These are phyloP conservation scores for Actias luna DNA, from an alignment of 2,888 invertebrate species.

Conservation along the genomic window DNA sequence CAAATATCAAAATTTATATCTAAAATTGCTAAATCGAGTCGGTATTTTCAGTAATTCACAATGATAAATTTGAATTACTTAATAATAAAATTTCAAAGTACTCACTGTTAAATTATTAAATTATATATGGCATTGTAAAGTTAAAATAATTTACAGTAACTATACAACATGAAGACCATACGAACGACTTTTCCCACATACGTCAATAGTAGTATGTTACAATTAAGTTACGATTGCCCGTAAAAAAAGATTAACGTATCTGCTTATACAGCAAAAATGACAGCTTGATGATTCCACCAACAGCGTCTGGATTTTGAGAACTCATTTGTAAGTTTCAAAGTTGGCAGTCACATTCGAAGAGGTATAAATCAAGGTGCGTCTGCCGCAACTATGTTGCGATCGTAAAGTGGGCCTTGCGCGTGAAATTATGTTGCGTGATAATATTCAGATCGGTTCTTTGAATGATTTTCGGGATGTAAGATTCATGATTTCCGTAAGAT, in stretches of 20 bases:
- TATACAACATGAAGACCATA: too few species aligned
- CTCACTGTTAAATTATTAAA: too few species aligned
- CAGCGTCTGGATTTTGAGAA: neutral
- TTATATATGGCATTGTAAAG: too few species aligned
- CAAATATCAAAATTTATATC: too few species aligned
- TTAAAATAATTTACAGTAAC: too few species aligned
- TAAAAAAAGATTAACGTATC: neutral
- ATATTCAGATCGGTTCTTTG: slow-evolving; percentile 23
- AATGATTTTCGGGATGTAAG: slow-evolving; percentile 6
- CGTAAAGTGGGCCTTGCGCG: slow-evolving; percentile 30
- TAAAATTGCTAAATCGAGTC: too few species aligned
- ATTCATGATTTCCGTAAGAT: neutral
- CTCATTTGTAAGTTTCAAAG: slow-evolving; percentile 5
- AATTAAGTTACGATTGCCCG: neutral
- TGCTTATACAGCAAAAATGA: neutral
- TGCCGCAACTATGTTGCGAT: slow-evolving; percentile 45
- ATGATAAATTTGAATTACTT: too few species aligned
- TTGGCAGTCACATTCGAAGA: slow-evolving; percentile 6
- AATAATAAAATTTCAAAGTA: too few species aligned
- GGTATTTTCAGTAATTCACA: too few species aligned
- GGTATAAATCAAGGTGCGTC: slow-evolving; percentile 9
- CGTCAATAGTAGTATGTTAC: neutral
- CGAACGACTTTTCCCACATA: too few species aligned
- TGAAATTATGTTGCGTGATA: slow-evolving; percentile 32
- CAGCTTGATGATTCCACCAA: neutral